Evolutionary conservation across 1,140 invertebrate species (phyloP), one percentile per base, ranked within the genome.

Genomic region (Drosophila oshimai): DNA sequence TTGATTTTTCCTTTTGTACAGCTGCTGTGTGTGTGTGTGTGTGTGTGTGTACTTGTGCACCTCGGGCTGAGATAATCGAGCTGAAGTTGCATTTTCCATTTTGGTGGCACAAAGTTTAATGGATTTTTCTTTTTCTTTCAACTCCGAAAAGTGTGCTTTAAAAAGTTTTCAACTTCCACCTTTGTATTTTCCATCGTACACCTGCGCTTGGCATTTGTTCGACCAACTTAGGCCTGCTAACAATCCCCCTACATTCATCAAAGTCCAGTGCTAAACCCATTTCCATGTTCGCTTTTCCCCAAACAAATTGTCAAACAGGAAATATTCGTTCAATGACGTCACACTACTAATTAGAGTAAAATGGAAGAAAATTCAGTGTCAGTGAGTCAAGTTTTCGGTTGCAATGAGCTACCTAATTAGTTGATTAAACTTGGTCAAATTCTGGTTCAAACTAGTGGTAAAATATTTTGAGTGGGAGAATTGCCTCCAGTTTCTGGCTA

Each of bases 1-100:
- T 86, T 72, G 80, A 84, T 84, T 84, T 65, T 65, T 26, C 34
- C 39, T 17, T 86, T 72, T 72, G 69, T 75, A 45, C 54, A 57
- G 58, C 26, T 42, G 36, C 24, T n/a, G 34, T 60, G 20, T n/a
- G n/a, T n/a, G n/a, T n/a, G n/a, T n/a, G n/a, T n/a, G n/a, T n/a
- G 34, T 60, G 20, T n/a, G 34, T 60, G 20, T 37, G 29, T 50
- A 31, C 28, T 41, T 62, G 31, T 37, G 37, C 47, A 50, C 45
- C 37, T 51, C 47, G 36, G 10, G 12, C 29, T 18, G 24, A 42
- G 64, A 71, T 58, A 69, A 69, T 71, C 65, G 15, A 39, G 55
- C 18, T 39, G 33, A 50, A 67, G 61, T 62, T 65, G 55, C 42
- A 51, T 67, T 49, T 65, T 26, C 31, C 54, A 37, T 46, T 62